Percentiles rank a stretch among this genome's conserved stretches.
phyloP scores from a whole-genome alignment of 2,888 invertebrate genomes.

The Leptopilina drosophilae region DNA sequence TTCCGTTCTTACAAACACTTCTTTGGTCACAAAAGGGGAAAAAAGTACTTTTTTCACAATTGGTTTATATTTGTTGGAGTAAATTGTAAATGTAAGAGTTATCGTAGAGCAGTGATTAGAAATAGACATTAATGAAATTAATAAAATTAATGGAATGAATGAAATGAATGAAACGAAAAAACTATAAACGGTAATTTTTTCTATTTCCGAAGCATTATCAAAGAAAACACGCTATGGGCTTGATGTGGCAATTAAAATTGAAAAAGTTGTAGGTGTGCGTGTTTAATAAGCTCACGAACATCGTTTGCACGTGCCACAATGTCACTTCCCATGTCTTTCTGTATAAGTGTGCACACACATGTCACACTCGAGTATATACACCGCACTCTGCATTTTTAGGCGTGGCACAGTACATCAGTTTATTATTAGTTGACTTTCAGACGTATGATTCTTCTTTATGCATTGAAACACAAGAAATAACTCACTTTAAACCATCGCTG shows the following conservation, averaged over 20 bases:
- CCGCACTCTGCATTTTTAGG: conserved; percentile 20
- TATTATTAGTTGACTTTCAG: conserved; percentile 42
- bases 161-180: background rate
- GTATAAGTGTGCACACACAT: background rate
- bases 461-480: conserved; percentile 13
- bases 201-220: background rate
- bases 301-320: conserved; percentile 28
- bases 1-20: too few species aligned
- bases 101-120: background rate
- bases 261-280: conserved; percentile 4
- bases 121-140: background rate
- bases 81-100: background rate
- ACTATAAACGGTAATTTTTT: conserved; percentile 6
- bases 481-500: background rate
- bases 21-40: too few species aligned
- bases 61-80: background rate
- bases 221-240: background rate
- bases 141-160: too few species aligned
- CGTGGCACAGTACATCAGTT: conserved; percentile 27
- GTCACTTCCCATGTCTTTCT: conserved; percentile 18
- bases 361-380: background rate
- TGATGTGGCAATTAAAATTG: background rate
- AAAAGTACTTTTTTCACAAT: background rate
- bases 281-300: conserved; percentile 18
- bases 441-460: conserved; percentile 29